Base-by-base conservation (phyloP, 2,888 invertebrate species). In the Cylindroiulus punctatus region DNA sequence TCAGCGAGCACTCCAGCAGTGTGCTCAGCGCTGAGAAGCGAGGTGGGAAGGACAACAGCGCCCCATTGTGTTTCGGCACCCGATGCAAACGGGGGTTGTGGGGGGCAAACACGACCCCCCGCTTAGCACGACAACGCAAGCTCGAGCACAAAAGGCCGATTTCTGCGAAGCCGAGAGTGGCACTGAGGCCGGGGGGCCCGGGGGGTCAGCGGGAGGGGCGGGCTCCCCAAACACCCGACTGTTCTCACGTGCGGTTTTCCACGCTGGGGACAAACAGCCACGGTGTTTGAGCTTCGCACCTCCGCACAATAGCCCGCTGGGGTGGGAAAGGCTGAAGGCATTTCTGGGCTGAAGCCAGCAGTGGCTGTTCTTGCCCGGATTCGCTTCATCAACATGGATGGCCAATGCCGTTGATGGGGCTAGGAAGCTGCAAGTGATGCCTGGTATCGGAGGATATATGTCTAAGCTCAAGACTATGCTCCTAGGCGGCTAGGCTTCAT, bases 121-220 rank as follows among this genome's bases (percentile, higher is more conserved):
- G 8, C 14, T n/a, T 57, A n/a, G 57, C 57, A 57, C 57, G 57
- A 57, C 17, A 57, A n/a, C 57, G 57, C 57, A 57, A 57, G 57
- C 57, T 57, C 19, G 57, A 57, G 57, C 57, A 57, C 57, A 57
- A 57, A 57, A 57, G 57, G 57, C 57, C 57, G 57, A 57, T 57
- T 57, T 57, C 57, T n/a, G 7, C 57, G 57, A 57, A 57, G 22
- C 57, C n/a, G 57, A 22, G 57, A 57, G 22, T 57, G 57, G 57
- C 22, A 22, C 57, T 19, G 19, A 52, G 19, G 17, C 5, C 52
- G 52, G 52, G 52, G 52, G 52, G n/a, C n/a, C n/a, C n/a, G 5
- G 52, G 22, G 57, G 57, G 57, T 57, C 57, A 57, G 57, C 8
- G 57, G 57, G 57, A 57, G 57, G 57, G 57, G n/a, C 1, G 47